Evolutionary conservation across 2,113 vertebrate species (phyloP).

Genomic region (Brienomyrus brachyistius): DNA sequence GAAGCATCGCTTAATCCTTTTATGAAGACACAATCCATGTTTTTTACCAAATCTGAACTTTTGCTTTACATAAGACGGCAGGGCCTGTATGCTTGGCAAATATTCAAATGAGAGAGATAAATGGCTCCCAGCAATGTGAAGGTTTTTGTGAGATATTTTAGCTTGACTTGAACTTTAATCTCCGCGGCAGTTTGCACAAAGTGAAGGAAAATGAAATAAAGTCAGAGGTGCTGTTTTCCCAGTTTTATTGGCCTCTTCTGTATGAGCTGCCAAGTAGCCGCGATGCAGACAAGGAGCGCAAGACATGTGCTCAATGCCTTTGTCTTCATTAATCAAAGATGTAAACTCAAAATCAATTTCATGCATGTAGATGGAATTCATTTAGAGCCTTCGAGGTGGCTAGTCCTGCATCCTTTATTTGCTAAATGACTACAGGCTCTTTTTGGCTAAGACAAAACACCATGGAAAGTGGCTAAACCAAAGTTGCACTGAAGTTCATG

Average conservation of each 20-base stretch:
- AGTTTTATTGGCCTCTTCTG: background rate
- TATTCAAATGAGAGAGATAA: conserved; percentile 17
- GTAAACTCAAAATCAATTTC: background rate
- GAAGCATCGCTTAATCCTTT: background rate
- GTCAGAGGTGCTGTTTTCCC: background rate
- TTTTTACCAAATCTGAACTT: background rate
- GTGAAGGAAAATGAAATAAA: conserved; percentile 1
- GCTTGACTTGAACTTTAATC: background rate
- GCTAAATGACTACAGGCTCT: background rate
- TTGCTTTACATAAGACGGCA: background rate
- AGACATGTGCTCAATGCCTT: background rate
- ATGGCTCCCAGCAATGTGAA: conserved; percentile 2
- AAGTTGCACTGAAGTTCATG: background rate
- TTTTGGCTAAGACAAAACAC: background rate
- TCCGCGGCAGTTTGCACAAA: conserved; percentile 10
- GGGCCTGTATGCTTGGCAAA: background rate
- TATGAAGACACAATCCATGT: background rate
- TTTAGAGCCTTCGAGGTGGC: background rate
- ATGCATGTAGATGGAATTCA: background rate
- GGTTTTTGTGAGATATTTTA: background rate
- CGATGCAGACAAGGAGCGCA: background rate
- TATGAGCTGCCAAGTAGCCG: background rate
- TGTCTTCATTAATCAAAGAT: conserved; percentile 4
- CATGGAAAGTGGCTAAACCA: background rate
- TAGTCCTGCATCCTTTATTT: background rate